Evolutionary conservation across 2,888 invertebrate species (phyloP).

Genomic region (Nomada lathburiana): DNA sequence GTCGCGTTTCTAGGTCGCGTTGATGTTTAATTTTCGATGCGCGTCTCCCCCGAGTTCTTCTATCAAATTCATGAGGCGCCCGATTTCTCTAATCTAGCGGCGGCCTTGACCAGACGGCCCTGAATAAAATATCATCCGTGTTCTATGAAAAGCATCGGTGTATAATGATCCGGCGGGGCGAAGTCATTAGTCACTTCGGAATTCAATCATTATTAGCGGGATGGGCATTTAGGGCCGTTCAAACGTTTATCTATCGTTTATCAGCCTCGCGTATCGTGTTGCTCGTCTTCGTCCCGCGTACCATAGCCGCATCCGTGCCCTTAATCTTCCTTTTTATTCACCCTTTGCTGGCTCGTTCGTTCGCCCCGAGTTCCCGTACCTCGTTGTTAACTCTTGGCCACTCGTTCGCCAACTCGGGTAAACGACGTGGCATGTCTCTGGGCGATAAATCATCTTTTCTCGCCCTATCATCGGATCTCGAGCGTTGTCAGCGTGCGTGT

Average conservation of each 20-base stretch:
- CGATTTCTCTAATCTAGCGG: neutral
- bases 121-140: slow-evolving; percentile 20
- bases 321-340: no score
- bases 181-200: slow-evolving; percentile 27
- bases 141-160: neutral
- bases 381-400: slow-evolving; percentile 40
- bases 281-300: neutral
- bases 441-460: slow-evolving; percentile 80
- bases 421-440: slow-evolving; percentile 76
- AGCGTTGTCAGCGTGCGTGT: slow-evolving; percentile 75
- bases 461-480: slow-evolving; percentile 76
- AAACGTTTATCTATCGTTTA: slow-evolving; percentile 28
- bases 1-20: neutral
- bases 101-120: slow-evolving; percentile 18
- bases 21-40: neutral
- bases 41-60: neutral
- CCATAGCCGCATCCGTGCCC: neutral
- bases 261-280: slow-evolving; percentile 1
- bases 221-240: slow-evolving; percentile 6
- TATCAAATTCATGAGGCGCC: neutral
- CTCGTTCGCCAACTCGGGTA: slow-evolving; percentile 59
- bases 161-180: slow-evolving; percentile 6
- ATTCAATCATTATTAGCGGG: slow-evolving; percentile 15
- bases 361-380: neutral
- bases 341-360: neutral